Base-by-base conservation (phyloP, 2,113 vertebrate species). In the Thalassoma bifasciatum region DNA sequence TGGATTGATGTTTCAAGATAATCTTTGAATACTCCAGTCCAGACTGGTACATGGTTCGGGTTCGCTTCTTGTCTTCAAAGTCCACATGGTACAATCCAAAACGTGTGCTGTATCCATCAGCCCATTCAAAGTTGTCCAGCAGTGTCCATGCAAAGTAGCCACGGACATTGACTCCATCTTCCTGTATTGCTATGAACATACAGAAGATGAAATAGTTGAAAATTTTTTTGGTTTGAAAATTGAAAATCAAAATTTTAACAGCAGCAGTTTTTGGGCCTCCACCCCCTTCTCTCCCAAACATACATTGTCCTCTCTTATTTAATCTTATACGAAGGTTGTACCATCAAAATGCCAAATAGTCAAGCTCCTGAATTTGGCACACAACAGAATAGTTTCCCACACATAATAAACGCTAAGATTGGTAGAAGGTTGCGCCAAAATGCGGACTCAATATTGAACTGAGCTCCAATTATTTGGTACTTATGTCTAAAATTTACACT, bases 51-150 rank as follows among this genome's bases (percentile, higher is more conserved):
- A 93, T 85, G 2, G 83, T 85, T 44, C 93, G 91, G 0, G 69
- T 89, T 68, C 80, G 89, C 17, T 81, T 62, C 8, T 92, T 24
- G 10, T 94, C 88, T 8, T 89, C 80, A 51, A 94, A 95, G 79
- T 96, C 93, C 72, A 96, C 90, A 0, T 95, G 93, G 79, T 94
- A 96, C 66, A 96, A 86, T 56, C 95, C 96, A 78, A 96, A 97
- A 0, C 91, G 82, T 11, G 60, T 80, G 1, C 82, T 92, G 75
- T 92, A 96, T 22, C 95, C 94, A 1, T 83, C 69, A 0, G 23
- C 81, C 94, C 95, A 95, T 62, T 96, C 95, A 72, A 95, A 96
- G 79, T 95, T 96, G 84, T 95, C 93, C 92, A 97, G 75, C 66
- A 96, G 87, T 0, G 92, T 95, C 94, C 93, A 95, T 0, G 79